phyloP scores from a whole-genome alignment of 2,888 invertebrate genomes.

The Lasioglossum morio region DNA sequence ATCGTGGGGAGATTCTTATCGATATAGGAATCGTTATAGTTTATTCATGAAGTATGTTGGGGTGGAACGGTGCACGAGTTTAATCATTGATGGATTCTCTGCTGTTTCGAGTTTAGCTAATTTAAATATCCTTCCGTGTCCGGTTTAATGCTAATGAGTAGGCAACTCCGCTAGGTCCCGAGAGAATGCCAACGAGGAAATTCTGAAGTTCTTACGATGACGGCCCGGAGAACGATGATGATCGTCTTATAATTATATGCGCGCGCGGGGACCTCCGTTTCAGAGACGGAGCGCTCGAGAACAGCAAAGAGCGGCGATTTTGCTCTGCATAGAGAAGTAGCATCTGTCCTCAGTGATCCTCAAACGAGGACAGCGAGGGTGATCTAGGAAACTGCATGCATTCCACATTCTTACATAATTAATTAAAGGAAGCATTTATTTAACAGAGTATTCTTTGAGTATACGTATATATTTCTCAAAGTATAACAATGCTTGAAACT shows the following conservation, averaged over 20 bases:
- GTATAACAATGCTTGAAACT: neutral
- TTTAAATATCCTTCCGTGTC: slow-evolving; percentile 21
- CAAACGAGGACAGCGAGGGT: slow-evolving; percentile 37
- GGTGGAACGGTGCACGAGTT: neutral
- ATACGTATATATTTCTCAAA: neutral
- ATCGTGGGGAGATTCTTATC: neutral
- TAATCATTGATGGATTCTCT: neutral
- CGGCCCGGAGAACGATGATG: slow-evolving; percentile 69
- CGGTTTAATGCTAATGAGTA: slow-evolving; percentile 56
- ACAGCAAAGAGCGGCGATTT: slow-evolving; percentile 64
- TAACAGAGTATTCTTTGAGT: neutral
- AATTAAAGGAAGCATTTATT: neutral
- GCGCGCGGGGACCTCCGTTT: slow-evolving; percentile 59
- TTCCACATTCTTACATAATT: neutral
- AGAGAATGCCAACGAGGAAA: slow-evolving; percentile 12
- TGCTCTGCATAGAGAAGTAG: slow-evolving; percentile 73
- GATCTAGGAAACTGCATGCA: neutral
- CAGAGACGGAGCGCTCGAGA: slow-evolving; percentile 60
- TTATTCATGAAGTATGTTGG: neutral
- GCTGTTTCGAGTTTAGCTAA: neutral
- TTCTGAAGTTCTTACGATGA: slow-evolving; percentile 54
- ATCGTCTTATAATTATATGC: slow-evolving; percentile 74
- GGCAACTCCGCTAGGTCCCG: slow-evolving; percentile 53
- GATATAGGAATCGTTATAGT: neutral
- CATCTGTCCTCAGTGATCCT: slow-evolving; percentile 72